Evolutionary conservation across 53 echinoderm and acorn worm genomes (phyloP).

Genomic region (Actinopyga echinites): DNA sequence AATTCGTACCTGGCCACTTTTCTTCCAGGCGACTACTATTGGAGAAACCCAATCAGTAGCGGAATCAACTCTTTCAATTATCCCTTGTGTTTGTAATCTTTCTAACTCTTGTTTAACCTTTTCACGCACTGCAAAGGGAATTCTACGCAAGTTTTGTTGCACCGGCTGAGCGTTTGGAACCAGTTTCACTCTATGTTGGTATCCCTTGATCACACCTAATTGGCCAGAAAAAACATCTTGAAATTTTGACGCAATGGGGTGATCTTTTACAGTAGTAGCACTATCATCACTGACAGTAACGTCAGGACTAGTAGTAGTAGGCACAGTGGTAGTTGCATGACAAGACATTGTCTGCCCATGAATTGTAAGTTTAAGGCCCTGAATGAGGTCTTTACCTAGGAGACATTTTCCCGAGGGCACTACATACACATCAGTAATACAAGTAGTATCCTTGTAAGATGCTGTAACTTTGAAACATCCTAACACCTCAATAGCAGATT

Average conservation of each 20-base stretch:
- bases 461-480: neutral
- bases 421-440: neutral
- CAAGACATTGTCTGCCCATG: slow-evolving; percentile 2
- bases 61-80: slow-evolving; percentile 20
- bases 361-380: neutral
- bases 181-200: neutral
- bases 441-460: neutral
- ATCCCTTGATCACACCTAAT: neutral
- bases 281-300: neutral
- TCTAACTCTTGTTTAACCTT: slow-evolving; percentile 54
- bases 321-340: neutral
- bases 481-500: neutral
- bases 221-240: neutral
- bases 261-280: no score
- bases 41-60: slow-evolving; percentile 44
- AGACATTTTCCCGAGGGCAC: neutral
- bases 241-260: neutral
- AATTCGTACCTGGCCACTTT: slow-evolving; percentile 23
- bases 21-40: slow-evolving; percentile 37
- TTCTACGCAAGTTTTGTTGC: neutral
- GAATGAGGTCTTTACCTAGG: slow-evolving; percentile 11
- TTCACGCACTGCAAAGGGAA: slow-evolving; percentile 13
- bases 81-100: slow-evolving; percentile 40
- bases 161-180: neutral
- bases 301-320: neutral